phyloP scores from a whole-genome alignment of 2,797 vertebrate genomes.

The Poecilia gillii region DNA sequence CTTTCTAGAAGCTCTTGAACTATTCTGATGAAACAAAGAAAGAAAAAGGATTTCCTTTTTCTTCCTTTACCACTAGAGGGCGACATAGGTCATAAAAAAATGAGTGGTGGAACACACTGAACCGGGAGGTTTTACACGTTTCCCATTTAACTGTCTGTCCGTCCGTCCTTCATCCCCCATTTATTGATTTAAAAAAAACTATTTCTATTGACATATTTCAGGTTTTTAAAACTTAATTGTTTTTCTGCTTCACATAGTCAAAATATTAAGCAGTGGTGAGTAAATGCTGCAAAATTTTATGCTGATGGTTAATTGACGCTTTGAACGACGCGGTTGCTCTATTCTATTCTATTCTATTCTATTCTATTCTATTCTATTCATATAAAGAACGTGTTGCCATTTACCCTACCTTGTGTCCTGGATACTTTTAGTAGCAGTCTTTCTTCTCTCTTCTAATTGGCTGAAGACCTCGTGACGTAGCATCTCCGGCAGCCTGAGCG shows the following conservation, averaged over 20 bases:
- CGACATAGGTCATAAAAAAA: constrained; percentile 1
- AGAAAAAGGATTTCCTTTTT: not conserved
- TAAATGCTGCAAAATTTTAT: not conserved
- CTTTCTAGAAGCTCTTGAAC: not conserved
- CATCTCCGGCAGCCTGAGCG: constrained; percentile 4
- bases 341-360: not conserved
- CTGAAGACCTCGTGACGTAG: constrained; percentile 49
- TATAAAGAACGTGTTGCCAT: not conserved
- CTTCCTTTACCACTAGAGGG: constrained; percentile 45
- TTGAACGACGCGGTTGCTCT: not conserved
- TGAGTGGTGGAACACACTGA: not conserved
- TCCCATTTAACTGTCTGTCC: too few species aligned
- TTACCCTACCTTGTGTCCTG: constrained; percentile 23
- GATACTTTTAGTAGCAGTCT: constrained; percentile 15
- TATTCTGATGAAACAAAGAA: not conserved
- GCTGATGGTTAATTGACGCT: not conserved
- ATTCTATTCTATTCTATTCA: not conserved
- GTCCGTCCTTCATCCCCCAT: not conserved
- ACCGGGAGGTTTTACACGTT: not conserved
- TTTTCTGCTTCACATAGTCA: not conserved
- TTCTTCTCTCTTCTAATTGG: constrained; percentile 59
- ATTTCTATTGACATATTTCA: not conserved
- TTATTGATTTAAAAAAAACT: not conserved
- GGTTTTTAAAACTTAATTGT: not conserved
- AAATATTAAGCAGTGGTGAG: not conserved